Evolutionary conservation across 2,888 invertebrate genomes (phyloP).

Genomic region (Eumacrocentrus americanus): DNA sequence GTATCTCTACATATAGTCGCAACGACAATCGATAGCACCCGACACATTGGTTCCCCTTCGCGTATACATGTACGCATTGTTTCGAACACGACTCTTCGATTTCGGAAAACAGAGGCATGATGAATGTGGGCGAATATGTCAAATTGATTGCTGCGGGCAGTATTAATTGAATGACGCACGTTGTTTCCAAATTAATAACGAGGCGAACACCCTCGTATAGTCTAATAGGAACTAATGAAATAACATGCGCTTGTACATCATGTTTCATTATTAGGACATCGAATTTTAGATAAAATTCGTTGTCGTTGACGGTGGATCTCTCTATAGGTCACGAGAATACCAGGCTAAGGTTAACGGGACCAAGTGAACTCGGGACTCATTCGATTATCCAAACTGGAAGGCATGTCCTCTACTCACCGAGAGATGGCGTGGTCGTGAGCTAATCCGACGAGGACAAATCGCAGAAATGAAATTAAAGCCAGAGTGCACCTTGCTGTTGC

Average conservation of each 20-base stretch:
- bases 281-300: no score
- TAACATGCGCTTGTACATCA: neutral
- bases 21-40: constrained; percentile 15
- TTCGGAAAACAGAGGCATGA: constrained; percentile 24
- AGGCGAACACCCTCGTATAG: neutral
- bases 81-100: constrained; percentile 27
- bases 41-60: constrained; percentile 6
- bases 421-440: constrained; percentile 23
- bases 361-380: constrained; percentile 7
- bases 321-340: constrained; percentile 25
- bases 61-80: no score
- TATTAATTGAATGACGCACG: constrained; percentile 24
- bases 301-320: neutral
- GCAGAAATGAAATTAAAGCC: constrained; percentile 40
- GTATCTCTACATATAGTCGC: neutral
- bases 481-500: constrained; percentile 39
- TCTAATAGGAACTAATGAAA: constrained; percentile 15
- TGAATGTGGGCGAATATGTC: constrained; percentile 24
- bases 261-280: neutral
- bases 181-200: constrained; percentile 15
- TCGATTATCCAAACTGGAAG: constrained; percentile 23
- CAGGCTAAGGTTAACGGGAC: constrained; percentile 9
- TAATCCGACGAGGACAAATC: constrained; percentile 40
- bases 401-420: neutral
- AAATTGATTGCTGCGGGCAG: constrained; percentile 25